Percentiles rank a stretch among this genome's conserved stretches.
Evolutionary conservation across 2,113 vertebrate species (phyloP).

Genomic region (Merops nubicus): DNA sequence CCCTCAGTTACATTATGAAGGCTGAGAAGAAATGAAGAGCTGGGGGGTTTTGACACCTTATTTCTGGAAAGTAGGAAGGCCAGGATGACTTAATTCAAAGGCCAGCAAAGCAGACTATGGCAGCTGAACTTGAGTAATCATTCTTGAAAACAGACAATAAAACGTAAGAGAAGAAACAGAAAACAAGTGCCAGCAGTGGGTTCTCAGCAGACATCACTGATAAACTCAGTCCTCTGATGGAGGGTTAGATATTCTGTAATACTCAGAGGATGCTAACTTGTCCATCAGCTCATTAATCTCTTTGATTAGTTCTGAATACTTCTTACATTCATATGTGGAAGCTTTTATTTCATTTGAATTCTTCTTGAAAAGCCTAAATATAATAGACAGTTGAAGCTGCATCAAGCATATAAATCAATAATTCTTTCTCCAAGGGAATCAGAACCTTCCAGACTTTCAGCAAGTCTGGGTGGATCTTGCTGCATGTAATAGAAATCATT

Average conservation of each 20-base stretch:
- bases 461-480: not conserved
- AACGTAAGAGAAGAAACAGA: not conserved
- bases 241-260: not conserved
- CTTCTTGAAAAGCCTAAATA: not conserved
- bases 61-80: not conserved
- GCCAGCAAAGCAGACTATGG: not conserved
- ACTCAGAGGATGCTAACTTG: not conserved
- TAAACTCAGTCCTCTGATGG: not conserved
- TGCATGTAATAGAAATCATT: not conserved
- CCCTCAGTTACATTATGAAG: not conserved
- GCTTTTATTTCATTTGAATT: not conserved
- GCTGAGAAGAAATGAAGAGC: not conserved
- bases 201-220: not conserved
- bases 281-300: not conserved
- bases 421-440: not conserved
- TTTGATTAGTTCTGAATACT: not conserved
- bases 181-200: not conserved
- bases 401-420: too few relatives aligned
- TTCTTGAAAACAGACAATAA: not conserved
- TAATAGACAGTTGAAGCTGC: too few relatives aligned
- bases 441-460: not conserved
- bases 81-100: not conserved
- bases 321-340: not conserved
- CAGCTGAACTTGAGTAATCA: not conserved
- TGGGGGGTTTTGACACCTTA: not conserved